phyloP scores from a whole-genome alignment of 2,113 vertebrate genomes.

The Myotis davidii region DNA sequence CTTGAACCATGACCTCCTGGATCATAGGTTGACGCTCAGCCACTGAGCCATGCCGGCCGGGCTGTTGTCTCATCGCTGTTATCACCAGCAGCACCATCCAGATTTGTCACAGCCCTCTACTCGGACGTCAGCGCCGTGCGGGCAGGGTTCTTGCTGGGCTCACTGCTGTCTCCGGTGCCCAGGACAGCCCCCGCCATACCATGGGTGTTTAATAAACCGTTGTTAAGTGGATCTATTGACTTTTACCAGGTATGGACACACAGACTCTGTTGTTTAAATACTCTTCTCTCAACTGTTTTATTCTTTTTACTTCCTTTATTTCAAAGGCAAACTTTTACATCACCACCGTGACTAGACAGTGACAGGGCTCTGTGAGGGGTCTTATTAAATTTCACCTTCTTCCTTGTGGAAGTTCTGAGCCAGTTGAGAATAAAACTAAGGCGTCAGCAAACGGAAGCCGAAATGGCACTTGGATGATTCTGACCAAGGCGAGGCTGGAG shows the following conservation, averaged over 20 bases:
- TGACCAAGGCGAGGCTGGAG: background rate
- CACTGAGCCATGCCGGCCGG: no score
- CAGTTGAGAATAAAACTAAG: background rate
- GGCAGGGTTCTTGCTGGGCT: background rate
- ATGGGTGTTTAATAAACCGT: background rate
- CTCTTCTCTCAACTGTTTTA: background rate
- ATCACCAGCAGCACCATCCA: background rate
- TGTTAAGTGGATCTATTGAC: no score
- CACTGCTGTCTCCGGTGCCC: no score
- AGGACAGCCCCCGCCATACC: background rate
- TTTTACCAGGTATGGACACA: background rate
- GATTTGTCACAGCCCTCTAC: rapidly evolving
- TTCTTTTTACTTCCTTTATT: background rate
- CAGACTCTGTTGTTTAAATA: background rate
- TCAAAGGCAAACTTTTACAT: background rate
- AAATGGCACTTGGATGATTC: background rate
- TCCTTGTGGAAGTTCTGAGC: background rate
- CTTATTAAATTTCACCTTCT: background rate
- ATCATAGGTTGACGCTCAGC: no score
- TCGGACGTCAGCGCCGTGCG: rapidly evolving
- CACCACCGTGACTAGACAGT: background rate
- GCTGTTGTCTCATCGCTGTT: no score
- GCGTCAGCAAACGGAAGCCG: background rate
- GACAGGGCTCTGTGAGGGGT: background rate
- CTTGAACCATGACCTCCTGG: no score